Evolutionary conservation across 2,113 vertebrate genomes (phyloP).

Genomic region (Chiloscyllium plagiosum): DNA sequence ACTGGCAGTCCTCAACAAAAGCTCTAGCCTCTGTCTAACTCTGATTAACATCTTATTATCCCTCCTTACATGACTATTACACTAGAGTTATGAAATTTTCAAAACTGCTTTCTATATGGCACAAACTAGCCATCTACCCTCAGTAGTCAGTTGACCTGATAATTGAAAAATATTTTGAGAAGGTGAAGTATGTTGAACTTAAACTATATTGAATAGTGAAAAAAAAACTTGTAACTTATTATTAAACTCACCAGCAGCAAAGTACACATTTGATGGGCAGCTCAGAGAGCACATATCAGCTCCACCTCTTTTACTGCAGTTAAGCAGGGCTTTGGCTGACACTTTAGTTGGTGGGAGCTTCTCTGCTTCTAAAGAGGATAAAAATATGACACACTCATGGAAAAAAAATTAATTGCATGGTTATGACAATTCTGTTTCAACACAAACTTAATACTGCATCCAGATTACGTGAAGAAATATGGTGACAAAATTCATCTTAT

Average conservation of each 20-base stretch:
- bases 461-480: neutral
- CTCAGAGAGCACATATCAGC: conserved; percentile 82
- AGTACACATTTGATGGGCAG: conserved; percentile 77
- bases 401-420: conserved; percentile 41
- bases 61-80: neutral
- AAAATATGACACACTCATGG: conserved; percentile 61
- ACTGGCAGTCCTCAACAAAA: neutral
- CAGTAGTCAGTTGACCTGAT: neutral
- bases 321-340: conserved; percentile 68
- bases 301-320: conserved; percentile 78
- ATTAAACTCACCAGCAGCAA: conserved; percentile 77
- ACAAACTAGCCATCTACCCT: neutral
- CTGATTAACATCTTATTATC: neutral
- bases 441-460: neutral
- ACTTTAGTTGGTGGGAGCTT: conserved; percentile 54
- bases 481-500: neutral
- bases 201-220: neutral
- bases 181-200: neutral
- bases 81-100: neutral
- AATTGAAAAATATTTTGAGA: neutral
- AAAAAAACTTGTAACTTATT: neutral
- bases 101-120: neutral
- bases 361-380: conserved; percentile 73
- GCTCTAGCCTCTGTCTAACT: neutral
- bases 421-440: neutral